Conservation (phyloP, 2,888 invertebrate species). For the Pandemis cinnamomeana region DNA sequence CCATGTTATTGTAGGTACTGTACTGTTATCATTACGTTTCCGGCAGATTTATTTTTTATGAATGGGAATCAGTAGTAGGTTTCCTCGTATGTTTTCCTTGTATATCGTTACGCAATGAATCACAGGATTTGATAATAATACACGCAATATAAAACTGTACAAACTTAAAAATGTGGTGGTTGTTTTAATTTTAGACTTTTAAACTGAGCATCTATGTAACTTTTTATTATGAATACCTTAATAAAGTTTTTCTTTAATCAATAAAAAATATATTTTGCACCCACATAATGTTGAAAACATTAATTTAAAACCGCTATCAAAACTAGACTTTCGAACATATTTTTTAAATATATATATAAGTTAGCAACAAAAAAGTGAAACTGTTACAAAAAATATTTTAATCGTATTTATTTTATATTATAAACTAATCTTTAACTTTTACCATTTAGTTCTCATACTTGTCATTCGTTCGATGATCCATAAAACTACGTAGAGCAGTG, state of each 20-base stretch:
- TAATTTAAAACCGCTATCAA: neutral
- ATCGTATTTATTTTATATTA: slow-evolving; percentile 2
- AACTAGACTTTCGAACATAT: neutral
- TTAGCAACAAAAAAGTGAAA: neutral
- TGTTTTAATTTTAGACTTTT: neutral
- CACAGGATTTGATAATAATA: neutral
- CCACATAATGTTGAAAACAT: neutral
- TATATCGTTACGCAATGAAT: neutral
- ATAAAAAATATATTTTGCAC: neutral
- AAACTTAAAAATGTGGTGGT: too few species aligned
- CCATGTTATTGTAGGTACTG: neutral
- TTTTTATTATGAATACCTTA: neutral
- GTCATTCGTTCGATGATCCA: slow-evolving; percentile 26
- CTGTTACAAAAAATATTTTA: neutral
- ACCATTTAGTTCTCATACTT: slow-evolving; percentile 22
- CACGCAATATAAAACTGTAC: neutral
- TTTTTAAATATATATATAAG: neutral
- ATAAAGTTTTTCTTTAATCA: too few species aligned
- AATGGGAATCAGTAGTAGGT: slow-evolving; percentile 15
- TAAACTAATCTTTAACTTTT: slow-evolving; percentile 5
- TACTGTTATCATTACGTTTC: slow-evolving; percentile 21
- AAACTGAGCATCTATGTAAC: neutral
- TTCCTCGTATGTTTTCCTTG: slow-evolving; percentile 14
- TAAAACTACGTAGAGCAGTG: slow-evolving; percentile 28
- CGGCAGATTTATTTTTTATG: slow-evolving; percentile 18